These are phyloP conservation scores for Drosophila pachea DNA, from an alignment of 1,140 invertebrate species.

Conservation along the genomic window DNA sequence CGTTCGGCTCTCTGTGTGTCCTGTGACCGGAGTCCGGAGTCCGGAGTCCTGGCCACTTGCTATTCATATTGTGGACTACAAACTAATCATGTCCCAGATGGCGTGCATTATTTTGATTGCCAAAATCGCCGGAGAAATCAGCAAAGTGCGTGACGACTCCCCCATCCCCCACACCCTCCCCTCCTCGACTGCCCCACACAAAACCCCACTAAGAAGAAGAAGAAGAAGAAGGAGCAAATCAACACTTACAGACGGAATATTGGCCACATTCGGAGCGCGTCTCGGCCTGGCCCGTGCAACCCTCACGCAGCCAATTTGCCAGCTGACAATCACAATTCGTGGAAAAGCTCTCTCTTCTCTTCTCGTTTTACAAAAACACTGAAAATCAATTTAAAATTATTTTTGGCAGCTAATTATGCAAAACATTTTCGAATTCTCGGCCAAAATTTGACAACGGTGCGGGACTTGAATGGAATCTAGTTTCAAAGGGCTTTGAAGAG, in stretches of 20 bases:
- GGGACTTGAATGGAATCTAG: no score
- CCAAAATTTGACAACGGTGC: no score
- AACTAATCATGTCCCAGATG: slow-evolving; percentile 62
- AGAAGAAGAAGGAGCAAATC: neutral
- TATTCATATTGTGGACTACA: slow-evolving; percentile 43
- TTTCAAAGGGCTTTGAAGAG: no score
- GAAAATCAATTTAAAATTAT: slow-evolving; percentile 56
- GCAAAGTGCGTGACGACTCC: slow-evolving; percentile 31
- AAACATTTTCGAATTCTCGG: neutral
- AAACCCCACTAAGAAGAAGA: no score
- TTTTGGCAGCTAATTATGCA: slow-evolving; percentile 8
- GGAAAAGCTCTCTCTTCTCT: neutral
- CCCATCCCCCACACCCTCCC: no score
- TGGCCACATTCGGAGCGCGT: no score
- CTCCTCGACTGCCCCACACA: no score
- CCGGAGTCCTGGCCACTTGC: slow-evolving; percentile 26
- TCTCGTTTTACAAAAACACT: slow-evolving; percentile 44
- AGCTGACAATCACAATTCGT: slow-evolving; percentile 34
- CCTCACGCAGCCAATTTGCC: slow-evolving; percentile 4
- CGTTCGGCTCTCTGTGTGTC: slow-evolving; percentile 15
- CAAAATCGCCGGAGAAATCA: slow-evolving; percentile 75
- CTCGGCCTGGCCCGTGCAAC: no score
- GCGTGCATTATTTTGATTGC: slow-evolving; percentile 66
- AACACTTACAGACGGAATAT: neutral
- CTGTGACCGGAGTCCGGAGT: slow-evolving; percentile 1